Base-by-base conservation (phyloP, 2,888 invertebrate genomes). In the Andrena bucephala region DNA sequence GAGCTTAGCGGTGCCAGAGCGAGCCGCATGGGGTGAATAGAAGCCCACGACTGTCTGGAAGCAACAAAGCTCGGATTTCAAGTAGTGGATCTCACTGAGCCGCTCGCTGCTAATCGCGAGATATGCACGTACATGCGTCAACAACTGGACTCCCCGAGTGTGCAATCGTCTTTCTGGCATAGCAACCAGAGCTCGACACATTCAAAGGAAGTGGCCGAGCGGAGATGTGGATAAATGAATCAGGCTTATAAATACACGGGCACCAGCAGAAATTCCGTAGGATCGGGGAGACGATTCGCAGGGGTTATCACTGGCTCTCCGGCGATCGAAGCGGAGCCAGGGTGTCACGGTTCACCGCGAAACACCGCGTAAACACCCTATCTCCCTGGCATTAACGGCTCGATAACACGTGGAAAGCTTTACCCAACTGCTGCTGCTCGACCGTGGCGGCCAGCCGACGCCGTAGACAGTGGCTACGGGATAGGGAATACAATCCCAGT, bases 321-420 rank as follows among this genome's bases (percentile, higher is more conserved):
- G 65, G 33, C 60, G 69, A 71, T 77, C 77, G 67, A 62, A 50
- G 42, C n/a, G 20, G 29, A 66, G 31, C n/a, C 50, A 31, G 85
- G 87, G 84, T 89, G 88, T 86, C 85, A 84, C 89, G 92, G 93
- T 89, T 93, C 93, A 89, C 77, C 87, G 91, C 86, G 83, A 87
- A 89, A 89, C 88, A 89, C 84, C 90, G 85, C 90, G 92, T 92
- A 92, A 93, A 92, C 93, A 92, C 87, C 89, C 91, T 91, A 92
- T 92, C 91, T 89, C 82, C 50, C 80, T 83, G 83, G 81, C 84
- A 88, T 87, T 87, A 84, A 87, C 83, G 77, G 70, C 7, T 76
- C 50, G 85, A 85, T 85, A 85, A 79, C 63, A 78, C 71, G 82
- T 84, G 82, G 82, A 85, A 84, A 85, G 69, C 76, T 84, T 78